Evolutionary conservation across 2,797 vertebrate species (phyloP), one percentile per base, ranked within the genome.

Genomic region (Centroberyx gerrardi): DNA sequence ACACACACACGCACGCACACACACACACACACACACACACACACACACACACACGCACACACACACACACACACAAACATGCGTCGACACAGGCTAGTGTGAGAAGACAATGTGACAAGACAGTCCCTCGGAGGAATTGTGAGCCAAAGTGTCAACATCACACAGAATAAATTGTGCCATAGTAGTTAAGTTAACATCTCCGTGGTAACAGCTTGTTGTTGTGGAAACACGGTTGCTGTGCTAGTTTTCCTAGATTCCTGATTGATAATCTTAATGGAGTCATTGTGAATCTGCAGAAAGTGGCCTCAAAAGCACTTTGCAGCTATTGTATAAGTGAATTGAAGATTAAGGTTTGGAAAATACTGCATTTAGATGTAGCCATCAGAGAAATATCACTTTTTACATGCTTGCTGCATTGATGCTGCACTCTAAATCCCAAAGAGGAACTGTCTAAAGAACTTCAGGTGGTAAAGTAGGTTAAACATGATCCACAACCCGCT

Each of bases 1-100:
- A 64, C 44, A 76, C 17, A 54, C 51, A 56, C 17, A 77, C 8
- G n/a, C n/a, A n/a, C n/a, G n/a, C n/a, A n/a, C 44, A 0, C 7
- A 31, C 44, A 0, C 7, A 31, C n/a, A 27, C 49, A 48, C 51
- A 56, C 17, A 77, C 33, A 60, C 33, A 17, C 8, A 22, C 22
- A 56, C 48, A 61, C 1, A 22, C 33, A 62, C 14, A 54, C 29
- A 54, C 27, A 27, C 53, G 42, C 33, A 60, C 33, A 46, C 10
- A 53, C 15, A 15, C 62, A 64, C 44, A 76, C 17, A 54, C 51
- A 56, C 17, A 77, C 8, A 48, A 64, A 68, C 27, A 76, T 17
- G 9, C 53, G 70, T 51, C 38, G 38, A 62, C 49, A 55, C 56
- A 54, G 42, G 27, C 28, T 51, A 68, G 58, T 10, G 51, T 53